phyloP scores from a whole-genome alignment of 2,113 vertebrate species.

The Triplophysa rosa region DNA sequence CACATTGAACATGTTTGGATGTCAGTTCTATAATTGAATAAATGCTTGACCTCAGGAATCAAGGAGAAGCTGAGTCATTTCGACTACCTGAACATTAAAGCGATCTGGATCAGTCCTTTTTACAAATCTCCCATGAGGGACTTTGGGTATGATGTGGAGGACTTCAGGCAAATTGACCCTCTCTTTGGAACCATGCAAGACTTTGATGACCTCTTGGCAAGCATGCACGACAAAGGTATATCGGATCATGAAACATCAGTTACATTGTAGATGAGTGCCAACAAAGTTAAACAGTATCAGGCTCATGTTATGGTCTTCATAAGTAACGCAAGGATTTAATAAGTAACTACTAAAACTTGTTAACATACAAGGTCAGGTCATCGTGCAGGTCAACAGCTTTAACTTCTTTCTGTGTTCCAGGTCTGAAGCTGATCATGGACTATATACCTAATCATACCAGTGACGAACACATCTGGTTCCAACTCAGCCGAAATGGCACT shows the following conservation, averaged over 20 bases:
- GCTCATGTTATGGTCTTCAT: background rate
- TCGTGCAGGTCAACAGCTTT: background rate
- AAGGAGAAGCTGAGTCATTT: slow-evolving; percentile 86
- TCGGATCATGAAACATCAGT: background rate
- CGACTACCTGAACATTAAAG: slow-evolving; percentile 83
- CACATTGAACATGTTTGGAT: background rate
- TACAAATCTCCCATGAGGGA: slow-evolving; percentile 90
- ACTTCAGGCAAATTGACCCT: slow-evolving; percentile 86
- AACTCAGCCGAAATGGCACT: slow-evolving; percentile 80
- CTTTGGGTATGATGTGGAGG: slow-evolving; percentile 88
- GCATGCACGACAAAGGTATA: slow-evolving; percentile 86
- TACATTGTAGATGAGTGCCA: background rate
- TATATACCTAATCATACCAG: slow-evolving; percentile 97
- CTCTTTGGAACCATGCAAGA: slow-evolving; percentile 92
- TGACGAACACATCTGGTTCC: slow-evolving; percentile 91
- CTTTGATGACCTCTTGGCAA: slow-evolving; percentile 85
- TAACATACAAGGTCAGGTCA: slow-evolving; percentile 1
- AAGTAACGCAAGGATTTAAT: background rate
- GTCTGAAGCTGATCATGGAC: slow-evolving; percentile 92
- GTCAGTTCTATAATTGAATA: background rate
- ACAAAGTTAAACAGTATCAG: background rate
- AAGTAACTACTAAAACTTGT: background rate
- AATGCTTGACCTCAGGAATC: slow-evolving; percentile 76
- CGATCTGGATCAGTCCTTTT: slow-evolving; percentile 89
- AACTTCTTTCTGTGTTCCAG: slow-evolving; percentile 63